Conservation (phyloP, 2,888 invertebrate genomes). For the Entomobrya multifasciata region DNA sequence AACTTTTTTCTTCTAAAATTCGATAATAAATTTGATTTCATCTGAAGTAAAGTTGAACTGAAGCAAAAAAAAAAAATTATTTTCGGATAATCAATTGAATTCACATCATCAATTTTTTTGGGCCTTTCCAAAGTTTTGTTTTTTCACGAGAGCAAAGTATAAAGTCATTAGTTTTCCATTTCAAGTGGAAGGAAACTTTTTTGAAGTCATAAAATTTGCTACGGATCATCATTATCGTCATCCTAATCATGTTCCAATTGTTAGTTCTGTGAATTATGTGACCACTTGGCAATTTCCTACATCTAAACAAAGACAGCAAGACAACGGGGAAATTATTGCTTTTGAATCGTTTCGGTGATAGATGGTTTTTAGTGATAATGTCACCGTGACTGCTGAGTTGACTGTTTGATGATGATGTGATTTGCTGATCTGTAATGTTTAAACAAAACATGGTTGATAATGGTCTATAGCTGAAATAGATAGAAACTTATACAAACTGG, state of each 20-base stretch:
- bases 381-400: too few species aligned
- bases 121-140: too few species aligned
- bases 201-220: conserved; percentile 11
- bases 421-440: not conserved
- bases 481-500: too few species aligned
- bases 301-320: not conserved
- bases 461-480: too few species aligned
- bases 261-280: not conserved
- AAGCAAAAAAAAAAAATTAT: not conserved
- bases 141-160: too few species aligned
- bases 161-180: conserved; percentile 18
- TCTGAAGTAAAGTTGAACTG: too few species aligned
- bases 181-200: conserved; percentile 22
- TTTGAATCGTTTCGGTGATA: not conserved
- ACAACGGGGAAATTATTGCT: not conserved
- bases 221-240: conserved; percentile 10
- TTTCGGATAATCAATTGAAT: conserved; percentile 14
- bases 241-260: not conserved
- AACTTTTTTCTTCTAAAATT: too few species aligned
- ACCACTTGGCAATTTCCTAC: conserved; percentile 36
- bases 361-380: not conserved
- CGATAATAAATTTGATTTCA: too few species aligned
- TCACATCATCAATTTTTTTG: not conserved
- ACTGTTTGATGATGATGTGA: too few species aligned
- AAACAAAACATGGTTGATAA: conserved; percentile 35